A percentile compares a stretch with the other conserved stretches of the same genome.
These are phyloP conservation scores for Malthinus seriepunctatus DNA, from an alignment of 2,888 invertebrate genomes.

Conservation along the genomic window DNA sequence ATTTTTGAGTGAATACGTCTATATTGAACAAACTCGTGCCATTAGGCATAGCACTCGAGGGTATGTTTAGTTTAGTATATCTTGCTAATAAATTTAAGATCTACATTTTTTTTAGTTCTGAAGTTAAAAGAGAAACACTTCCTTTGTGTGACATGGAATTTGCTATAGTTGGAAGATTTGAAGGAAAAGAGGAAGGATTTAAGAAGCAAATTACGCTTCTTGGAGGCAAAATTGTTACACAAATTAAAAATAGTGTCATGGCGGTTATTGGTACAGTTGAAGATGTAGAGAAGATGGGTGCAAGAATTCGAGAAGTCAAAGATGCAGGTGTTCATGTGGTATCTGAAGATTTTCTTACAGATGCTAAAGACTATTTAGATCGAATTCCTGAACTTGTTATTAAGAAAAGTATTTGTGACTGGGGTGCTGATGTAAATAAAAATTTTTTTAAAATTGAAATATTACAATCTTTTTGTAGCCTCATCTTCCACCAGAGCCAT, in stretches of 20 bases:
- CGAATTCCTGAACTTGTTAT: slow-evolving; percentile 68
- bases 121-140: slow-evolving; percentile 65
- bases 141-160: slow-evolving; percentile 81
- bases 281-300: slow-evolving; percentile 69
- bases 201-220: slow-evolving; percentile 71
- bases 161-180: slow-evolving; percentile 63
- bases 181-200: slow-evolving; percentile 63
- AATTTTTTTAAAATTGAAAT: too few relatives aligned
- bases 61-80: slow-evolving; percentile 21
- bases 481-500: slow-evolving; percentile 46
- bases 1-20: slow-evolving; percentile 66
- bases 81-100: background rate
- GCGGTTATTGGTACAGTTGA: slow-evolving; percentile 75
- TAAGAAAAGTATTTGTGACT: slow-evolving; percentile 75
- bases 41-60: slow-evolving; percentile 58
- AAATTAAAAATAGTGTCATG: slow-evolving; percentile 66
- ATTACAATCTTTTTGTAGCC: slow-evolving; percentile 44
- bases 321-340: slow-evolving; percentile 78
- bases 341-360: slow-evolving; percentile 73
- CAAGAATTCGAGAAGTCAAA: slow-evolving; percentile 68
- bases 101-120: slow-evolving; percentile 57
- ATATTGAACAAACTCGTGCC: slow-evolving; percentile 61
- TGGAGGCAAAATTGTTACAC: slow-evolving; percentile 74
- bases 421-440: slow-evolving; percentile 78
- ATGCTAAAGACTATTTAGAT: slow-evolving; percentile 64